These are phyloP conservation scores for Lindbergichthys nudifrons DNA, from an alignment of 2,797 vertebrate genomes.

Conservation along the genomic window DNA sequence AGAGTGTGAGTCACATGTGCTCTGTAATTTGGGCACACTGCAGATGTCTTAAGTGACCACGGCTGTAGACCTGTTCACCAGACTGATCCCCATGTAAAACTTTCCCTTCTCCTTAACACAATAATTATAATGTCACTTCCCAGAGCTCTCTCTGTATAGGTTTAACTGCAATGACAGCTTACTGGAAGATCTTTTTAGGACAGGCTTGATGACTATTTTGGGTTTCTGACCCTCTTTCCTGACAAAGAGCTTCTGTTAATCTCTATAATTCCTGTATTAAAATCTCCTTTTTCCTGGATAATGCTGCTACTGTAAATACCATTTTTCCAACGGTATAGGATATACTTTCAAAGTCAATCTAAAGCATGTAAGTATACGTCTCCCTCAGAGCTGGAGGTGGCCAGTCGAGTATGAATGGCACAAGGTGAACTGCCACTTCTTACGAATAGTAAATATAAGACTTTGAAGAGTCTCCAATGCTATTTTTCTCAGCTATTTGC, in stretches of 20 bases:
- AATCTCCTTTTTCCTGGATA: constrained; percentile 56
- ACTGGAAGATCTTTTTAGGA: constrained; percentile 71
- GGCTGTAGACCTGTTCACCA: constrained; percentile 80
- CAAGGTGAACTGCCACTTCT: constrained; percentile 54
- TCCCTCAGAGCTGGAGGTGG: constrained; percentile 47
- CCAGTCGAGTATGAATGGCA: constrained; percentile 47
- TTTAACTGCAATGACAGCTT: constrained; percentile 76
- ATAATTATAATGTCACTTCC: constrained; percentile 82
- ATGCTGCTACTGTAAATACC: constrained; percentile 68
- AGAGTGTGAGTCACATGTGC: constrained; percentile 72
- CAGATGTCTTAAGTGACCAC: constrained; percentile 80
- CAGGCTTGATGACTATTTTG: constrained; percentile 75
- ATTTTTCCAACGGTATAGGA: constrained; percentile 61
- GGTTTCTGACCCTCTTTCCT: constrained; percentile 76
- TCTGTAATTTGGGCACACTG: constrained; percentile 80
- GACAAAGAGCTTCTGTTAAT: constrained; percentile 74
- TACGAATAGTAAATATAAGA: constrained; percentile 37
- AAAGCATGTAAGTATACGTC: constrained; percentile 62
- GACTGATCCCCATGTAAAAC: constrained; percentile 81
- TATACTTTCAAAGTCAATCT: constrained; percentile 53
- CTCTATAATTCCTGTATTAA: constrained; percentile 66
- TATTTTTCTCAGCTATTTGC: constrained; percentile 78
- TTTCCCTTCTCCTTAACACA: constrained; percentile 76
- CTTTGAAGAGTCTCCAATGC: constrained; percentile 72
- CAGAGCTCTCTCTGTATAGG: constrained; percentile 68